These are phyloP conservation scores for Brachionus rotundiformis DNA, from an alignment of 1,140 invertebrate genomes.

Conservation along the genomic window DNA sequence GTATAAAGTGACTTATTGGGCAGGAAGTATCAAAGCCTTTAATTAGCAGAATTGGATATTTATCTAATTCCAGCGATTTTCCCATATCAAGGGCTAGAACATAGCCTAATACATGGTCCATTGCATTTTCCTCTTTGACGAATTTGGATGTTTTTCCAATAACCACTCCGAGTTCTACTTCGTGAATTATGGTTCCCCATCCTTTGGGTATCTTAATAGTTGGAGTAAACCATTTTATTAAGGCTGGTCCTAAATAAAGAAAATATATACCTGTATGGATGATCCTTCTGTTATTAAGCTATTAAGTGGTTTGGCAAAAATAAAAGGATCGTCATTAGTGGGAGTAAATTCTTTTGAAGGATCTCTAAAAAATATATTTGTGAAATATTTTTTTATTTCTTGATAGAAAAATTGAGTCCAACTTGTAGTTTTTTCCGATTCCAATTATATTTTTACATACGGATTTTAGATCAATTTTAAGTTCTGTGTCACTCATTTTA, in stretches of 20 bases:
- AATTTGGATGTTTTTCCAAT: constrained; percentile 69
- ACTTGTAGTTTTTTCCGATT: constrained; percentile 51
- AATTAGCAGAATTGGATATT: constrained; percentile 74
- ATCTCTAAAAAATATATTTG: not conserved
- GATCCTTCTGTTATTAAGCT: constrained; percentile 37
- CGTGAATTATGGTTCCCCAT: constrained; percentile 72
- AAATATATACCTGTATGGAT: not conserved
- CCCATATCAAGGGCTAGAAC: constrained; percentile 77
- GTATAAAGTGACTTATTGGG: constrained; percentile 74
- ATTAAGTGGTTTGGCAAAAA: constrained; percentile 31
- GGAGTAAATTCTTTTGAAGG: constrained; percentile 26
- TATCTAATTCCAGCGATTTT: constrained; percentile 69
- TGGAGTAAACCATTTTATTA: not conserved
- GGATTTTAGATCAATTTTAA: constrained; percentile 31
- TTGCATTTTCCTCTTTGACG: constrained; percentile 69
- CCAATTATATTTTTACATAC: constrained; percentile 49
- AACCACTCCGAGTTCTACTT: constrained; percentile 78
- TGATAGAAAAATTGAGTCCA: not conserved
- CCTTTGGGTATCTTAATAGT: constrained; percentile 65
- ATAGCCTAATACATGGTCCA: constrained; percentile 74
- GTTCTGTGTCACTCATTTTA: constrained; percentile 19
- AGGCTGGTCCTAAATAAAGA: not conserved
- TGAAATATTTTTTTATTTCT: not conserved
- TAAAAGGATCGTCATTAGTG: constrained; percentile 17
- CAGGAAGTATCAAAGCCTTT: constrained; percentile 82